Percentiles rank a stretch among this genome's conserved stretches.
Conservation (phyloP, 2,797 vertebrate species). For the Bovichtus diacanthus region DNA sequence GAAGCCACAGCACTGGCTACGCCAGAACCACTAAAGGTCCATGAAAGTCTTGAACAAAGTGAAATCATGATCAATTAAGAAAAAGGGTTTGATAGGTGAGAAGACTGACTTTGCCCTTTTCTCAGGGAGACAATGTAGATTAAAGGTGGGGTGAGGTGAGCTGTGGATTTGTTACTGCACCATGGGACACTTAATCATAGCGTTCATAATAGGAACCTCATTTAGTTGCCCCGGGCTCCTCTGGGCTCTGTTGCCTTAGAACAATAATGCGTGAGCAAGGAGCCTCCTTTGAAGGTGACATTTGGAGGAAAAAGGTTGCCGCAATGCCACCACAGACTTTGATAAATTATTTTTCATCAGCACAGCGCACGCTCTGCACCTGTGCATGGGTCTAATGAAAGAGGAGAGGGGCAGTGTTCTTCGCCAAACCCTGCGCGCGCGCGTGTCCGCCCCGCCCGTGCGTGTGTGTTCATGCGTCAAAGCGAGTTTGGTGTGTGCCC, state of each 20-base stretch:
- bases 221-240: conserved; percentile 75
- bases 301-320: conserved; percentile 74
- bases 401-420: conserved; percentile 60
- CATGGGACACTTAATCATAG: conserved; percentile 75
- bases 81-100: conserved; percentile 65
- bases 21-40: neutral
- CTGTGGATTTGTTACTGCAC: conserved; percentile 68
- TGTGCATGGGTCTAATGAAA: conserved; percentile 75
- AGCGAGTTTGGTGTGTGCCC: conserved; percentile 35
- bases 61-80: conserved; percentile 64
- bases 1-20: conserved; percentile 7
- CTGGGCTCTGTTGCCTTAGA: conserved; percentile 72
- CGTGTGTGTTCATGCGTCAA: neutral
- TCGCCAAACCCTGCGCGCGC: conserved; percentile 26
- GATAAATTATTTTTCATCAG: conserved; percentile 83
- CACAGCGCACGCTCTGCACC: conserved; percentile 68
- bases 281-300: conserved; percentile 80
- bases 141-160: conserved; percentile 73
- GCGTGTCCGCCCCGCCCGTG: too few relatives aligned
- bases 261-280: conserved; percentile 75
- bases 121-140: conserved; percentile 74
- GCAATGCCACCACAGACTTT: conserved; percentile 76
- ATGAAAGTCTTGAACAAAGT: conserved; percentile 54
- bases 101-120: conserved; percentile 74
- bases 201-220: conserved; percentile 75